These are phyloP conservation scores for Neria commutata DNA, from an alignment of 2,888 invertebrate species.

Conservation along the genomic window DNA sequence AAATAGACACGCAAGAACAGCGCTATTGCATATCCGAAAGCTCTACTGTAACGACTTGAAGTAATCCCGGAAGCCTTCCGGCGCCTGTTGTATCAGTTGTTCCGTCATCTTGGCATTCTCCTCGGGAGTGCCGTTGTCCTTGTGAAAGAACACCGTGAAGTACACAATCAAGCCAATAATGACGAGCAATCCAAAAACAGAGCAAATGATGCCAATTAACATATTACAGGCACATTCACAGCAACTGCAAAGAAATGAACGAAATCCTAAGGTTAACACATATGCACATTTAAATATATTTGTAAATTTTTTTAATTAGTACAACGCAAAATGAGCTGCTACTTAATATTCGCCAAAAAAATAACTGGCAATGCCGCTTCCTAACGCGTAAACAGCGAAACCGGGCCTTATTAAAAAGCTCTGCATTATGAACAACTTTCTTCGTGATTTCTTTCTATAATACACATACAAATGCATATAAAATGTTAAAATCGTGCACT, in stretches of 20 bases:
- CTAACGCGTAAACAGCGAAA: no score
- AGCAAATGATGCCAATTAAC: slow-evolving; percentile 47
- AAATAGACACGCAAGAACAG: no score
- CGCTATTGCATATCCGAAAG: background rate
- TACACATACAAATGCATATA: no score
- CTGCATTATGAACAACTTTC: no score
- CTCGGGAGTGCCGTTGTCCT: slow-evolving; percentile 33
- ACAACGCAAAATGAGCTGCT: background rate
- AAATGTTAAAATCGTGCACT: no score
- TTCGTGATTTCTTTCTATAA: no score
- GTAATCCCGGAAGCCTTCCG: slow-evolving; percentile 47
- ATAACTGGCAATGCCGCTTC: no score
- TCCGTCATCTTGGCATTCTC: slow-evolving; percentile 28
- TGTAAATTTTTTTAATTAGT: background rate
- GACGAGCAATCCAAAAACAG: slow-evolving; percentile 41
- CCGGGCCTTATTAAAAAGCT: no score
- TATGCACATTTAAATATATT: background rate
- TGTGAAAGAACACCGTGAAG: slow-evolving; percentile 51
- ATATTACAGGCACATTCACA: slow-evolving; percentile 54
- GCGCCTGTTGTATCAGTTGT: slow-evolving; percentile 37
- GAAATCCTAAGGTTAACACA: no score
- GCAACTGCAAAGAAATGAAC: slow-evolving; percentile 44
- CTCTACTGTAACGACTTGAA: slow-evolving; percentile 38
- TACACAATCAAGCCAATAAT: slow-evolving; percentile 56
- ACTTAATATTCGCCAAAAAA: no score